Evolutionary conservation across 2,888 invertebrate species (phyloP).

Genomic region (Acanthosepion pharaonis): DNA sequence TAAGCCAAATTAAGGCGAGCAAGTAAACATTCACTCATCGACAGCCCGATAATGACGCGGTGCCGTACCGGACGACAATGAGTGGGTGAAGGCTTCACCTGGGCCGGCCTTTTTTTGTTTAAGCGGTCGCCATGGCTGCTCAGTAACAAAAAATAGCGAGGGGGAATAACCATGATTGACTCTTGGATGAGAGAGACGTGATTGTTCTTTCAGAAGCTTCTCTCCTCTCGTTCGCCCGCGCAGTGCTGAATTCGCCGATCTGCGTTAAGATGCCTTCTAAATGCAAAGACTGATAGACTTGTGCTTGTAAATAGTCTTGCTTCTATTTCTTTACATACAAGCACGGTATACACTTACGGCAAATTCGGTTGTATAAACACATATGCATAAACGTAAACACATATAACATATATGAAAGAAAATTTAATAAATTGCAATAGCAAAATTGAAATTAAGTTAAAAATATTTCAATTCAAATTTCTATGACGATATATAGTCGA

Average conservation of each 20-base stretch:
- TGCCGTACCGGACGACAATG: not conserved
- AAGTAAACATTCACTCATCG: not conserved
- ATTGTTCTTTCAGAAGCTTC: not conserved
- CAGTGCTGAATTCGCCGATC: not conserved
- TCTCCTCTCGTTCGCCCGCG: not conserved
- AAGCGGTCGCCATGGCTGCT: constrained; percentile 1
- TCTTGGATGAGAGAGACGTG: not conserved
- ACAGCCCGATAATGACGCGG: not conserved
- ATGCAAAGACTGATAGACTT: too few relatives aligned
- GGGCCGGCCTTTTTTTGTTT: not conserved
- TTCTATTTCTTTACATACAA: too few relatives aligned
- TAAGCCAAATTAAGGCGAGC: not conserved
- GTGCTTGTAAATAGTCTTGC: too few relatives aligned
- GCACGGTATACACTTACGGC: too few relatives aligned
- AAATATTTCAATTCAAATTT: too few relatives aligned
- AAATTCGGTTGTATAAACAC: too few relatives aligned
- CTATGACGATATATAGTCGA: too few relatives aligned
- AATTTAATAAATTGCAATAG: too few relatives aligned
- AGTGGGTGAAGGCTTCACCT: not conserved
- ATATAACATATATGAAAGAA: too few relatives aligned
- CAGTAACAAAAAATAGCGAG: not conserved
- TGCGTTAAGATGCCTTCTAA: too few relatives aligned
- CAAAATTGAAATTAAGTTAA: too few relatives aligned
- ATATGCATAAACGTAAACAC: too few relatives aligned
- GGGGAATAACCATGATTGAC: constrained; percentile 33